Evolutionary conservation across 2,113 vertebrate species (phyloP).

Genomic region (Protomyctophum bolini): DNA sequence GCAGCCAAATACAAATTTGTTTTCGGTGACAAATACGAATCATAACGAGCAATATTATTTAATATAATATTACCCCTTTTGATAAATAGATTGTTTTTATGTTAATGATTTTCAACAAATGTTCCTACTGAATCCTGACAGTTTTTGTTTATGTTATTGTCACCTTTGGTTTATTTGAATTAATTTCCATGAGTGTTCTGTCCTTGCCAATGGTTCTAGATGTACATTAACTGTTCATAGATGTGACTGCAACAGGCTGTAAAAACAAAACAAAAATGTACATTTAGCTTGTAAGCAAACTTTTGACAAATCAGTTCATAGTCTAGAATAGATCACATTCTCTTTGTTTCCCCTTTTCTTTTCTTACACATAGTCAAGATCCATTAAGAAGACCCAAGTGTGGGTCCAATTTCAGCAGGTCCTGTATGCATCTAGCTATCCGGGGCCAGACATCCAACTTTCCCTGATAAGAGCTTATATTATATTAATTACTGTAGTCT

Average conservation of each 20-base stretch:
- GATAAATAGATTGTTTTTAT: conserved; percentile 25
- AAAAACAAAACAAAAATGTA: conserved; percentile 13
- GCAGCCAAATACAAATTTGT: conserved; percentile 12
- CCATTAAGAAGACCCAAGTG: conserved; percentile 18
- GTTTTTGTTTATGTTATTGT: conserved; percentile 17
- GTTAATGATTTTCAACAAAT: conserved; percentile 18
- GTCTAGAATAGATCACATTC: no score
- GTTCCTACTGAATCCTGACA: conserved; percentile 17
- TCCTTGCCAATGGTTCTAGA: not conserved
- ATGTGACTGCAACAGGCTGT: conserved; percentile 38
- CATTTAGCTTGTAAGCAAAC: not conserved
- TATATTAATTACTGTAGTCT: conserved; percentile 46
- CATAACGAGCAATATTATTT: conserved; percentile 35
- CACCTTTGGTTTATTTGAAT: conserved; percentile 29
- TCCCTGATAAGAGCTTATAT: conserved; percentile 44
- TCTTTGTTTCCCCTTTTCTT: not conserved
- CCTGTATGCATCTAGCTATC: conserved; percentile 15
- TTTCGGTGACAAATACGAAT: conserved; percentile 41
- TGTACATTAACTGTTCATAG: not conserved
- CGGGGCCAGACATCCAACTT: conserved; percentile 1
- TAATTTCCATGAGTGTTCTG: not conserved
- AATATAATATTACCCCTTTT: conserved; percentile 25
- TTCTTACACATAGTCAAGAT: conserved; percentile 13
- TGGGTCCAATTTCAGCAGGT: not conserved
- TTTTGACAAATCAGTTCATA: conserved; percentile 23